Conservation (phyloP, 37 sponge, comb jelly and placozoan species). For the Agelas oroides region DNA sequence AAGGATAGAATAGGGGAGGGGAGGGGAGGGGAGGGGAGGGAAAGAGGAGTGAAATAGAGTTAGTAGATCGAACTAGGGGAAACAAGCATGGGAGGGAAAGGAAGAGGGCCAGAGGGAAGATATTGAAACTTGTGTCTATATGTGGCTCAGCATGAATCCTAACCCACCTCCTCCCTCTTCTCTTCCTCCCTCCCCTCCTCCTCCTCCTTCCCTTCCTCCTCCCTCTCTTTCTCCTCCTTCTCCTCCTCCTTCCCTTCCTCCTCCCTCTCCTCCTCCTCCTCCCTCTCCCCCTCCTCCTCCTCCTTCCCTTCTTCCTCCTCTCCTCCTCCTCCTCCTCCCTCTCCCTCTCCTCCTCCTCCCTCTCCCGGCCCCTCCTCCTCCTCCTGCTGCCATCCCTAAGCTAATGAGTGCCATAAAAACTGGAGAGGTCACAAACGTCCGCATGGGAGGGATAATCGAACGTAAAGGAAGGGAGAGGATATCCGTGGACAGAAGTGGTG, state of each 20-base stretch:
- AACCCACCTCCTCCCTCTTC: too few species aligned
- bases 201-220: neutral
- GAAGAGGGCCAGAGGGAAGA: too few species aligned
- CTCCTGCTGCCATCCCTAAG: slow-evolving; percentile 8
- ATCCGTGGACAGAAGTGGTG: slow-evolving; percentile 86
- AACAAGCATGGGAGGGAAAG: too few species aligned
- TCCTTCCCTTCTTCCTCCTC: neutral
- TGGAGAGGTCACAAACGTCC: slow-evolving; percentile 87
- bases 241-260: neutral
- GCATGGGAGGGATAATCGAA: slow-evolving; percentile 76
- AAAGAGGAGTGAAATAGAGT: too few species aligned
- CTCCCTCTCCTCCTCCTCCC: neutral
- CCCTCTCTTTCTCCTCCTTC: neutral
- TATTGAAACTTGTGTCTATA: too few species aligned
- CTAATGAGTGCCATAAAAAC: slow-evolving; percentile 88
- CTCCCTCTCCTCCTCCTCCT: neutral
- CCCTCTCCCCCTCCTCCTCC: neutral
- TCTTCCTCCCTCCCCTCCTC: too few species aligned
- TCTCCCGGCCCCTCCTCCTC: neutral
- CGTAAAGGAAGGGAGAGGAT: slow-evolving; percentile 56
- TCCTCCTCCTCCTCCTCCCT: too few species aligned
- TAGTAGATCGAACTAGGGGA: too few species aligned
- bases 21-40: too few species aligned
- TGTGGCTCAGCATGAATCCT: too few species aligned
- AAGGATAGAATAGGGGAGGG: neutral